A percentile compares a stretch with the other conserved stretches of the same genome.
phyloP scores from a whole-genome alignment of 1,140 invertebrate genomes.

The Ladona fulva region DNA sequence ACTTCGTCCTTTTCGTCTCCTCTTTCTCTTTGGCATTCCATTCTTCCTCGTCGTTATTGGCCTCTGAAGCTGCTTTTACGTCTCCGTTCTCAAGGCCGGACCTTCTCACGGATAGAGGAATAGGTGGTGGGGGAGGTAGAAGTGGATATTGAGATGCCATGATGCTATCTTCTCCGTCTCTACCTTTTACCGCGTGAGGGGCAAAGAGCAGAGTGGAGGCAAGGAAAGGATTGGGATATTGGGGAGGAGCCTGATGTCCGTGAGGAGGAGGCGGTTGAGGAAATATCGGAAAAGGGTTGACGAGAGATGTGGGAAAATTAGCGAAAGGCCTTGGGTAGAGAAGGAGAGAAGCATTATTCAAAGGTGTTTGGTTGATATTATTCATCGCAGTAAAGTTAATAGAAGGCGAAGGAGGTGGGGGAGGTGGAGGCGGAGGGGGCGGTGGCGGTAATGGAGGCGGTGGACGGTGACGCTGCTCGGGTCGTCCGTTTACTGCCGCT shows the following conservation, averaged over 20 bases:
- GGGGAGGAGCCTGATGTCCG: slow-evolving; percentile 18
- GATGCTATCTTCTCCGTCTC: slow-evolving; percentile 22
- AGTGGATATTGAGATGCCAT: slow-evolving; percentile 43
- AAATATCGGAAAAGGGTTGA: slow-evolving; percentile 61
- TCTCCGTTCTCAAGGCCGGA: slow-evolving; percentile 27
- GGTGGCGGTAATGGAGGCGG: not conserved
- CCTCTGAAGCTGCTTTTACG: slow-evolving; percentile 21
- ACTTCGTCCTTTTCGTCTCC: slow-evolving; percentile 11
- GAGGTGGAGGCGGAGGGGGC: slow-evolving; percentile 20
- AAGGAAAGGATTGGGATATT: not conserved
- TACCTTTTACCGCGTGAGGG: not conserved
- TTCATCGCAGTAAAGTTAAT: slow-evolving; percentile 1
- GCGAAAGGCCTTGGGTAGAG: slow-evolving; percentile 12
- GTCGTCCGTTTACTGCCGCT: not conserved
- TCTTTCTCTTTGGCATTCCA: not conserved
- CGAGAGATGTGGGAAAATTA: slow-evolving; percentile 29
- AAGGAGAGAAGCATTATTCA: not conserved
- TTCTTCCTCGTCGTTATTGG: slow-evolving; percentile 15
- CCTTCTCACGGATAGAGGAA: slow-evolving; percentile 38
- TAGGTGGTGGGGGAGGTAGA: slow-evolving; percentile 35
- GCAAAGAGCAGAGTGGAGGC: slow-evolving; percentile 5
- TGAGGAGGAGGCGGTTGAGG: slow-evolving; percentile 44
- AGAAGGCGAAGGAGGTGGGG: slow-evolving; percentile 14
- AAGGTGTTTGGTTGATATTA: slow-evolving; percentile 15
- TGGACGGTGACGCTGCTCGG: not conserved